Evolutionary conservation across 1,140 invertebrate species (phyloP).

Genomic region (silkworm (Bombyx mori)): DNA sequence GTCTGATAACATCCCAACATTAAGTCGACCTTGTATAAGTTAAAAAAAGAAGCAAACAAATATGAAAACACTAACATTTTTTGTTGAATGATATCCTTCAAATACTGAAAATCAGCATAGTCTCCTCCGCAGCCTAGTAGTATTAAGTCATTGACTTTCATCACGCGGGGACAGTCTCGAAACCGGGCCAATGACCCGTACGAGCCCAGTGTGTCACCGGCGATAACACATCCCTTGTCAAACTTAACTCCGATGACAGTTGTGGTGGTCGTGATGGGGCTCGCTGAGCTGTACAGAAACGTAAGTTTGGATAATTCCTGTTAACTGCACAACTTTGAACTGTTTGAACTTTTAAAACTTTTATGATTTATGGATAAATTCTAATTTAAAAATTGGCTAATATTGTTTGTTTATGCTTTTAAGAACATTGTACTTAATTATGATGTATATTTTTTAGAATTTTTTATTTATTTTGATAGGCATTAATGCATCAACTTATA

Average conservation of each 20-base stretch:
- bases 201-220: constrained; percentile 91
- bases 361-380: background rate
- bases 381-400: background rate
- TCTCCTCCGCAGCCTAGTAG: constrained; percentile 92
- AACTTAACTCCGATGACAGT: constrained; percentile 92
- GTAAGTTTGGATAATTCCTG: background rate
- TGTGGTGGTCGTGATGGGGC: constrained; percentile 90
- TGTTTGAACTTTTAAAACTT: too few species aligned
- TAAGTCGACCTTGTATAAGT: too few species aligned
- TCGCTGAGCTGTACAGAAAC: constrained; percentile 69
- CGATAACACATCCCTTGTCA: constrained; percentile 91
- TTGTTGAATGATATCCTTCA: constrained; percentile 90
- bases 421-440: too few species aligned
- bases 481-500: too few species aligned
- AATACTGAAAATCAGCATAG: constrained; percentile 95
- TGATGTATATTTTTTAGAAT: too few species aligned
- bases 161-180: constrained; percentile 84
- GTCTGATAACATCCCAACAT: too few species aligned
- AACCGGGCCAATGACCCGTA: constrained; percentile 94
- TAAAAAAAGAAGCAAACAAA: too few species aligned
- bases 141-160: constrained; percentile 92
- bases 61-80: constrained; percentile 81
- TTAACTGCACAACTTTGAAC: background rate
- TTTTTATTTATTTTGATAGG: too few species aligned
- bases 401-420: background rate